Conservation (phyloP, 2,113 vertebrate species). For the Pelobates fuscus region DNA sequence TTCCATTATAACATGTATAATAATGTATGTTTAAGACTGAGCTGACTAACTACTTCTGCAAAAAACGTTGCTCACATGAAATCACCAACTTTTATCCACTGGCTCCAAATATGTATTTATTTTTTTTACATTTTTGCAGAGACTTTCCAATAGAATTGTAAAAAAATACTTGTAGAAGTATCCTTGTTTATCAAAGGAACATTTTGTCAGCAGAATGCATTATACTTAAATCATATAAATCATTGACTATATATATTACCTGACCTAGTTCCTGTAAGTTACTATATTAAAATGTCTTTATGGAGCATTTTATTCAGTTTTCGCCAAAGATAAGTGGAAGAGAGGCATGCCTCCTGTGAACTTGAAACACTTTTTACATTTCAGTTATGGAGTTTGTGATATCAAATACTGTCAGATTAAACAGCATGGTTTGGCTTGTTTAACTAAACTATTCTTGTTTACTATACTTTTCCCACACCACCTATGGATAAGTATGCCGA, state of each 20-base stretch:
- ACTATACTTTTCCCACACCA: constrained; percentile 15
- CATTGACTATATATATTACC: not conserved
- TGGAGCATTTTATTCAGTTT: constrained; percentile 23
- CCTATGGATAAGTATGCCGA: constrained; percentile 21
- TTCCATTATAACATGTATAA: no score
- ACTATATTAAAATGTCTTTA: constrained; percentile 18
- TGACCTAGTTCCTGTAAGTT: constrained; percentile 20
- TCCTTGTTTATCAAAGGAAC: no score
- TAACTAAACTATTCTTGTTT: constrained; percentile 31
- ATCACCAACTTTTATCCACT: no score
- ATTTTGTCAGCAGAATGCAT: constrained; percentile 9
- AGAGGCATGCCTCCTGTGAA: constrained; percentile 6
- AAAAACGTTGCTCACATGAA: no score
- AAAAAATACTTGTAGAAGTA: no score
- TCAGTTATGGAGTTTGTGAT: constrained; percentile 13
- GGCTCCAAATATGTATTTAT: no score
- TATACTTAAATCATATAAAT: not conserved
- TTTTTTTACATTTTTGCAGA: no score
- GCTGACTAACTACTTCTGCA: no score
- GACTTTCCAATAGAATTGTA: no score
- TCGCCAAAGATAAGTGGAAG: constrained; percentile 16
- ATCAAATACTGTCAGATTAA: constrained; percentile 11
- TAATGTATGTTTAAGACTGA: no score
- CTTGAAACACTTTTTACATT: constrained; percentile 13
- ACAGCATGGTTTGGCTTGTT: constrained; percentile 34